Percentiles rank a stretch among this genome's conserved stretches.
Conservation (phyloP, 2,888 invertebrate species). For the Physocephala rufipes region DNA sequence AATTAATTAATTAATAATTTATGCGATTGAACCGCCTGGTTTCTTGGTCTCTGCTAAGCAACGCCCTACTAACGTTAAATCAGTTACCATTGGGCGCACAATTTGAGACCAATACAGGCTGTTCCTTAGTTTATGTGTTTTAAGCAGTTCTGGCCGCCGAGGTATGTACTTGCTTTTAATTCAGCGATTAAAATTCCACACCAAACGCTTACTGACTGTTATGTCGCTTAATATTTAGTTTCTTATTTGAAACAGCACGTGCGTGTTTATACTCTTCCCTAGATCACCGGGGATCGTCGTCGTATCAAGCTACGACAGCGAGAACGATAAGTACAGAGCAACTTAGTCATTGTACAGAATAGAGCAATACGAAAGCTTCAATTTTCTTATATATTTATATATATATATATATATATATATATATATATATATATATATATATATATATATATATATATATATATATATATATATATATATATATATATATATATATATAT, state of each 20-base stretch:
- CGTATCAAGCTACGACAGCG: conserved; percentile 10
- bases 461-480: neutral
- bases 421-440: neutral
- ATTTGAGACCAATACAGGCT: no score
- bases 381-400: neutral
- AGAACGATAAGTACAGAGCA: neutral
- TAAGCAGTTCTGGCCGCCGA: conserved; percentile 1
- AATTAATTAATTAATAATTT: no score
- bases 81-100: no score
- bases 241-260: conserved; percentile 66
- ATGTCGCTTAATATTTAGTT: conserved; percentile 66
- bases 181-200: conserved; percentile 64
- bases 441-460: neutral
- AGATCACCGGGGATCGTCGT: neutral
- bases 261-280: conserved; percentile 48
- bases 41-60: no score
- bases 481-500: neutral
- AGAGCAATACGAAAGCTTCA: no score
- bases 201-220: conserved; percentile 63
- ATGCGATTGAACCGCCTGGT: no score
- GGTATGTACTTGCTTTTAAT: conserved; percentile 51
- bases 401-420: neutral
- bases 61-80: no score
- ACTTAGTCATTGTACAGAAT: neutral
- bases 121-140: neutral